These are phyloP conservation scores for Macropodus opercularis DNA, from an alignment of 2,797 vertebrate genomes.

Conservation along the genomic window DNA sequence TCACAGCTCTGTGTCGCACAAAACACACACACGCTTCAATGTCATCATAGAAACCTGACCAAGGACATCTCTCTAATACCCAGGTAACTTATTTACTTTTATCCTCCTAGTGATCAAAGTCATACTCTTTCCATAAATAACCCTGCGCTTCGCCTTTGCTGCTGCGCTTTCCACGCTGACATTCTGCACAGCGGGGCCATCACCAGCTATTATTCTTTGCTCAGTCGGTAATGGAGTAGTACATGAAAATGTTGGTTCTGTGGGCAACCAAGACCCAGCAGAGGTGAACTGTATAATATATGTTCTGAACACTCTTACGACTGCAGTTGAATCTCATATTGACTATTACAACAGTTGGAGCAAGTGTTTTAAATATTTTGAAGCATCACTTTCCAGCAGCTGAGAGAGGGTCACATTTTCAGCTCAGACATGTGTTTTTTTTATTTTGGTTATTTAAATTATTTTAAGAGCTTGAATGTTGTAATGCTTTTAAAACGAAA, in stretches of 20 bases:
- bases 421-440: background rate
- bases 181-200: conserved; percentile 25
- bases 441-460: conserved; percentile 4
- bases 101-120: conserved; percentile 65
- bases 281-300: background rate
- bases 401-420: conserved; percentile 7
- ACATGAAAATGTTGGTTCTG: conserved; percentile 35
- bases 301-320: conserved; percentile 10
- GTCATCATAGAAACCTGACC: conserved; percentile 66
- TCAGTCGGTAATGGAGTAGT: conserved; percentile 38
- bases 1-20: conserved; percentile 22
- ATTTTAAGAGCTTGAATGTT: conserved; percentile 20
- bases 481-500: conserved; percentile 36
- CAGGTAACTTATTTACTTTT: conserved; percentile 62
- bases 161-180: conserved; percentile 28
- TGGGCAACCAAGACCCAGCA: conserved; percentile 7
- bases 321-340: conserved; percentile 7
- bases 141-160: conserved; percentile 23
- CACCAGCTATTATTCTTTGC: conserved; percentile 45
- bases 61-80: conserved; percentile 64
- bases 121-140: conserved; percentile 59
- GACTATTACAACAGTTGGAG: conserved; percentile 1
- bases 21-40: conserved; percentile 31
- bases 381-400: conserved; percentile 9
- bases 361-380: background rate